Evolutionary conservation across 2,113 vertebrate genomes (phyloP), one percentile per base, ranked within the genome.

Genomic region (Petrocephalus zakoni): DNA sequence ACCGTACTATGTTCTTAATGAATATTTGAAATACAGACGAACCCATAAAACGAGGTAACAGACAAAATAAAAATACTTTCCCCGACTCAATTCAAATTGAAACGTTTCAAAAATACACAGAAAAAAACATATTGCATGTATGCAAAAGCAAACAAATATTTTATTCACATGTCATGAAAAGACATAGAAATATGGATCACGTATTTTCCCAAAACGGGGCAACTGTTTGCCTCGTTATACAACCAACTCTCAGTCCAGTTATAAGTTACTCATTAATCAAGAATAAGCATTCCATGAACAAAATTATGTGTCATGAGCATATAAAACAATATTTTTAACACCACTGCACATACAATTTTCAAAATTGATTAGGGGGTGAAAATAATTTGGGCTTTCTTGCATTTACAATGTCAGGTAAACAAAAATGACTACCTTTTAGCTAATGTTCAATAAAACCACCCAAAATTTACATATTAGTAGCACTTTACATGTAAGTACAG

Each of bases 101-200:
- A 47, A n/a, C 2, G 37, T 4, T 49, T 22, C 17, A 47, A 51
- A 83, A 37, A 47, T 25, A 51, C 37, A 49, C 78, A 19, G 37
- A 10, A 3, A 42, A 83, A 42, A 42, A 46, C 11, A 29, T 34
- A 37, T 42, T 42, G 17, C 72, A 78, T 42, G 15, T 78, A 78
- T 22, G 81, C 81, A 84, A 46, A 84, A n/a, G 81, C 81, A 84
- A 49, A 49, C 78, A 83, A 84, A 47, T 25, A 83, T 51, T 46
- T 84, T 84, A 84, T 51, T 49, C 42, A 84, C 9, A 83, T 51
- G 22, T 84, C 82, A 49, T n/a, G 5, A 84, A 51, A 49, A 15
- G 49, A 51, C 47, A 49, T n/a, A 46, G 37, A 47, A 83, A 46
- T 22, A 25, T 85, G 82, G 21, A n/a, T 51, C 68, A 25, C 3